phyloP scores from a whole-genome alignment of 1,140 invertebrate genomes.

The Leptestheria dahalacensis region DNA sequence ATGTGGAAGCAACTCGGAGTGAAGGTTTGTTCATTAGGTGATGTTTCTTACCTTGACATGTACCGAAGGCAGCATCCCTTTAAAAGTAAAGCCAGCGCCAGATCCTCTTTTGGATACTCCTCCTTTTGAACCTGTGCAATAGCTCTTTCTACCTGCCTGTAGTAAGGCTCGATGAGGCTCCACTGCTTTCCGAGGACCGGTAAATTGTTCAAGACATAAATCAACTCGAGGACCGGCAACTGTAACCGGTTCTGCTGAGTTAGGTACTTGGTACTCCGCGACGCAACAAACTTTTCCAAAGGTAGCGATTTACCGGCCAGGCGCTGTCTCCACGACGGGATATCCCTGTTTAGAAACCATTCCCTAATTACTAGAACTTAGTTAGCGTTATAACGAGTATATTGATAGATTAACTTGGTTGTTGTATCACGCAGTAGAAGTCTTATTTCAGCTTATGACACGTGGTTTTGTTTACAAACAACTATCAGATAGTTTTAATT shows the following conservation, averaged over 20 bases:
- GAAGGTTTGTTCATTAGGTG: too few species aligned
- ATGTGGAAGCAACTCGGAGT: too few species aligned
- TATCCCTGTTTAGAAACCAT: conserved; percentile 44
- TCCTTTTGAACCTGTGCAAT: conserved; percentile 25
- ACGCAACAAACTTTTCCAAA: conserved; percentile 87
- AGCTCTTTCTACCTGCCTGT: conserved; percentile 51
- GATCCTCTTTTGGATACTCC: conserved; percentile 54
- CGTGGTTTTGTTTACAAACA: too few species aligned
- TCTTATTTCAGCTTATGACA: too few species aligned
- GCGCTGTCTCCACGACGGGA: conserved; percentile 64
- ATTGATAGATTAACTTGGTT: too few species aligned
- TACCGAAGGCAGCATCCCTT: conserved; percentile 70
- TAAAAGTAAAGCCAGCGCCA: conserved; percentile 54
- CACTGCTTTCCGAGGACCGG: conserved; percentile 58
- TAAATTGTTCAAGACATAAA: conserved; percentile 90
- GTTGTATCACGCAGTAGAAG: too few species aligned
- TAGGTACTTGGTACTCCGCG: conserved; percentile 61
- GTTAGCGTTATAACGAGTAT: too few species aligned
- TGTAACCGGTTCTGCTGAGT: conserved; percentile 53
- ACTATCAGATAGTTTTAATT: too few species aligned
- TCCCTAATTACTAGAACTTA: too few species aligned
- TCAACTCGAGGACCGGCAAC: conserved; percentile 69
- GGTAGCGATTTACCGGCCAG: conserved; percentile 92
- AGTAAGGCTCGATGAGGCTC: conserved; percentile 46
- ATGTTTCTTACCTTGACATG: too few species aligned